Evolutionary conservation across 2,797 vertebrate genomes (phyloP), one percentile per base, ranked within the genome.

Genomic region (Eulemur coronatus): DNA sequence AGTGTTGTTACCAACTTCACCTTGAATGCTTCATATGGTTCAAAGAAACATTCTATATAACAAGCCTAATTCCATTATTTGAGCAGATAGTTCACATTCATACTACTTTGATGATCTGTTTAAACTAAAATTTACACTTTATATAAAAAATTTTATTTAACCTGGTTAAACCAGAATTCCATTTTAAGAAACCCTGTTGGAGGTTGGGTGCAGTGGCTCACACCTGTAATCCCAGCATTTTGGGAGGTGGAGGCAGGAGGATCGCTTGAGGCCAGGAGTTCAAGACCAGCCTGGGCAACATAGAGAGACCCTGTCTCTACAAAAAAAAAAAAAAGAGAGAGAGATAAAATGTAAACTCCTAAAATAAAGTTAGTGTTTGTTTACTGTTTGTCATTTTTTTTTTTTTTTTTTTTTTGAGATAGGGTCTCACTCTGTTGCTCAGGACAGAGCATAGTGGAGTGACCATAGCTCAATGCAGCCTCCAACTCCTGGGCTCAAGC

Each of bases 121-220:
- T 76, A 89, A 90, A 78, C 72, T n/a, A 61, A 94, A 91, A 91
- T 79, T 57, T 85, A 78, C 63, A 35, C 63, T 81, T 95, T 70
- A 52, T n/a, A 24, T 84, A 70, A 84, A 87, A 63, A 69, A 57
- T 43, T 38, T 72, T 67, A 89, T 86, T 91, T 55, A 59, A 79
- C 43, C 20, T 88, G 41, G 15, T 87, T 88, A 92, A 87, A 48
- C 9, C 59, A 88, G 84, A 82, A 76, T 69, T 82, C 12, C 33
- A 75, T 38, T 69, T 57, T 63, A 22, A 12, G 46, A 79, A 92
- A 57, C 30, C 20, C 13, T 82, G 3, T 33, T 76, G 30, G 28
- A 73, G 43, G 59, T 14, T 63, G 30, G 59, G 59, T 30, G 12
- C 14, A 28, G 59, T 63, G 59, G 59, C 28, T 63, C 59, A 15